Conservation (phyloP, 2,888 invertebrate species). For the Dione vanillae region DNA sequence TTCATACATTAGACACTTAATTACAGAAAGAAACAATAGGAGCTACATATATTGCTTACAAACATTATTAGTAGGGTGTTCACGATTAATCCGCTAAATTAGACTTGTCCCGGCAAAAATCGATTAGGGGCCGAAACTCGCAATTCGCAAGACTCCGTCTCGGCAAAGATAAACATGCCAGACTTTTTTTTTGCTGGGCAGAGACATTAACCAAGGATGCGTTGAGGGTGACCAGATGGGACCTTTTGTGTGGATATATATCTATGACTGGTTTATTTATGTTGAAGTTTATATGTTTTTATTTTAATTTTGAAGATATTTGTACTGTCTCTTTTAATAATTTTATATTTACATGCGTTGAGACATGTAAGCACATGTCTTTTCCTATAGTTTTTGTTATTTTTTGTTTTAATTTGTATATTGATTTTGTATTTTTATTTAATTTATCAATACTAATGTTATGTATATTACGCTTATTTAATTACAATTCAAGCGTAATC, state of each 20-base stretch:
- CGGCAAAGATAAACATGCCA: constrained; percentile 82
- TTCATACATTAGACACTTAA: constrained; percentile 10
- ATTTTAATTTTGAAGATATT: too few species aligned
- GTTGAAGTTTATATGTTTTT: not conserved
- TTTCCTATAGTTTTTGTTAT: too few species aligned
- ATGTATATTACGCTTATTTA: not conserved
- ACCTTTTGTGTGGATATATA: constrained; percentile 35
- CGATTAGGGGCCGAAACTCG: constrained; percentile 74
- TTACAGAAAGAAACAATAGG: constrained; percentile 40
- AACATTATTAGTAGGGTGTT: constrained; percentile 81
- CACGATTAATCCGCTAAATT: constrained; percentile 82
- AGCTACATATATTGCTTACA: constrained; percentile 58
- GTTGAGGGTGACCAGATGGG: constrained; percentile 59
- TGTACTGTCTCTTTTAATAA: too few species aligned
- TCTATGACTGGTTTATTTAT: not conserved
- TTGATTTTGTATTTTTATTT: too few species aligned
- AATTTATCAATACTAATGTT: too few species aligned
- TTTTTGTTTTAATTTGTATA: too few species aligned
- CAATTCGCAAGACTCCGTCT: constrained; percentile 73
- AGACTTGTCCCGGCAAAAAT: constrained; percentile 79
- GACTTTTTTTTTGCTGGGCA: constrained; percentile 74
- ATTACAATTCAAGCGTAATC: not conserved
- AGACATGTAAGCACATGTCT: too few species aligned
- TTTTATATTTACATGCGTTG: too few species aligned
- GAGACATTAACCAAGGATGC: constrained; percentile 84